Base-by-base conservation (phyloP, 1,140 invertebrate genomes). In the Hermetia illucens region DNA sequence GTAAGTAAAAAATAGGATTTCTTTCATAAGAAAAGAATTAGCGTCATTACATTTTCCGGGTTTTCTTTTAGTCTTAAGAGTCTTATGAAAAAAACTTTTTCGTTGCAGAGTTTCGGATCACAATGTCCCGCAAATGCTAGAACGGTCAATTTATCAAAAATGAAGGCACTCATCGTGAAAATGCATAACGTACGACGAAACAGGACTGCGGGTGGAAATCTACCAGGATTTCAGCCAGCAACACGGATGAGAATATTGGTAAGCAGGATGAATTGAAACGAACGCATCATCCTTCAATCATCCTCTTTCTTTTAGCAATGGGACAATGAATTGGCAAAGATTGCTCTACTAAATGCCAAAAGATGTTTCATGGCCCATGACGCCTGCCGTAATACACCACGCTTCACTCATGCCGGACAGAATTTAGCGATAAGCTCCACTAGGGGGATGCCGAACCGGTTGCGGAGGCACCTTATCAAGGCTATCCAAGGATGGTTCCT, bases 111-210 rank as follows among this genome's bases (percentile, higher is more conserved):
- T 10, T 57, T 55, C 17, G 42, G 37, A 2, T 5, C 36, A 5
- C 9, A 20, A 15, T 58, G 55, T 18, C 54, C 54, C 2, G 34
- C 41, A 2, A 21, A 47, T 4, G 52, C 54, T 1, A 54, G 52
- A 18, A 34, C 56, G 2, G 39, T 58, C 12, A 36, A 47, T n/a
- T 56, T 58, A 54, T 55, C 46, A 25, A 42, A 48, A 10, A 39
- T 52, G 5, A 47, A 54, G 1, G 48, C 48, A 1, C 43, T 55
- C 4, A 39, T 58, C 16, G 39, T 58, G 17, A 53, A 52, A 32
- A 49, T 54, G 47, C 55, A 58, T 33, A 58, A 58, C 40, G 34
- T 52, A 44, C 50, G 52, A 16, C 44, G 55, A n/a, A 42, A 44
- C n/a, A 44, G 45, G 21, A 49, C 55, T 2, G 55, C 55, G 4